A percentile compares a stretch with the other conserved stretches of the same genome.
phyloP scores from a whole-genome alignment of 1,140 invertebrate genomes.

The Drosophila cardini region DNA sequence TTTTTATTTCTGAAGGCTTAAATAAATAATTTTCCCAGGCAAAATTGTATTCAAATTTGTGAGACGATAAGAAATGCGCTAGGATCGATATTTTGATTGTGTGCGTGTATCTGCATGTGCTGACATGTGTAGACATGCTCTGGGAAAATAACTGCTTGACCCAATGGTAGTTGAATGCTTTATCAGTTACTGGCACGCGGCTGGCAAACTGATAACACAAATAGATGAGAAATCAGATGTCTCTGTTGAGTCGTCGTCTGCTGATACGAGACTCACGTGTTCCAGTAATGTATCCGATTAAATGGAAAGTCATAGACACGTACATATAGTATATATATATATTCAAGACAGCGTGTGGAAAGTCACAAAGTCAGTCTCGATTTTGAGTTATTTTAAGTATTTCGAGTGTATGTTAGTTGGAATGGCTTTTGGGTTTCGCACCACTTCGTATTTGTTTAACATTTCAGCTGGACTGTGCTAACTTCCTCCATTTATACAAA shows the following conservation, averaged over 20 bases:
- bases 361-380: constrained; percentile 21
- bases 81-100: background rate
- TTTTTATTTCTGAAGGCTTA: constrained; percentile 6
- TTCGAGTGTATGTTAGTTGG: constrained; percentile 2
- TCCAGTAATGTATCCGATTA: constrained; percentile 56
- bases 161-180: constrained; percentile 39
- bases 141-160: constrained; percentile 51
- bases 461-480: constrained; percentile 77
- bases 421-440: background rate
- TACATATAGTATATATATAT: background rate
- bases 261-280: constrained; percentile 64
- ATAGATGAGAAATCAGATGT: constrained; percentile 50
- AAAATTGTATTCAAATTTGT: no score
- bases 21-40: constrained; percentile 5
- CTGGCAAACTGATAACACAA: constrained; percentile 59
- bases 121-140: background rate
- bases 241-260: constrained; percentile 26
- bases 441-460: constrained; percentile 57
- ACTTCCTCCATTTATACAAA: constrained; percentile 50
- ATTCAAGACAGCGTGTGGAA: background rate
- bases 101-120: background rate
- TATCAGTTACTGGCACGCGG: constrained; percentile 72
- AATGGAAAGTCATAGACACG: constrained; percentile 20
- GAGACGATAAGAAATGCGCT: constrained; percentile 25
- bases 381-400: constrained; percentile 17